Conservation (phyloP, 2,797 vertebrate genomes). For the Aulostomus chinensis region DNA sequence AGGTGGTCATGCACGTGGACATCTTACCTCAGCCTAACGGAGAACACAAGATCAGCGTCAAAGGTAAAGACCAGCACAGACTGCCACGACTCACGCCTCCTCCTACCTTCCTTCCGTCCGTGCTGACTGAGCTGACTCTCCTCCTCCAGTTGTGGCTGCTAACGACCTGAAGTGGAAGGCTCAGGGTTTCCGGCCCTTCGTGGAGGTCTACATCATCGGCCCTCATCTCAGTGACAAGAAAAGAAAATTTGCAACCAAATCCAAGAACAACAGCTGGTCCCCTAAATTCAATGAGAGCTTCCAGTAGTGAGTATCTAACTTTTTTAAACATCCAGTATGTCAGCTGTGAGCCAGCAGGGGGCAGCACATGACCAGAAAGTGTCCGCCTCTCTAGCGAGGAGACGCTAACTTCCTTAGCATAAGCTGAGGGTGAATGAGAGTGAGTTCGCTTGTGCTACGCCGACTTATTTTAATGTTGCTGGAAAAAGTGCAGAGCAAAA, state of each 20-base stretch:
- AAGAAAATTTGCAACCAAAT: conserved; percentile 97
- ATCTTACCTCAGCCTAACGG: conserved; percentile 91
- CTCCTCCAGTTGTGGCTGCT: conserved; percentile 85
- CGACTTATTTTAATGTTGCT: no score
- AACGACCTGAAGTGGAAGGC: conserved; percentile 97
- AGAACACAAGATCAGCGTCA: conserved; percentile 94
- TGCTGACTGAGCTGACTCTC: not conserved
- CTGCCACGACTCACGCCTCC: no score
- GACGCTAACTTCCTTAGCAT: no score
- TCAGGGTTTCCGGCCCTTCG: conserved; percentile 95
- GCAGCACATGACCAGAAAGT: no score
- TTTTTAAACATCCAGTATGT: no score
- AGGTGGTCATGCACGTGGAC: conserved; percentile 92
- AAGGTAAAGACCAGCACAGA: conserved; percentile 85
- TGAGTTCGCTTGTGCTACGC: no score
- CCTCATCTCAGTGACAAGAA: conserved; percentile 97
- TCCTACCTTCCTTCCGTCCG: no score
- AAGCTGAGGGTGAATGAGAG: no score
- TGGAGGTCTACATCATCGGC: conserved; percentile 96
- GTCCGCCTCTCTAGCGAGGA: no score
- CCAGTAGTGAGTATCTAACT: conserved; percentile 87
- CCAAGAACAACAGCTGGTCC: conserved; percentile 98
- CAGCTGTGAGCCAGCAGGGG: not conserved
- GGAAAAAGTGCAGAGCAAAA: no score
- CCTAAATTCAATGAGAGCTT: conserved; percentile 94